Conservation (phyloP, 92 coral and sea anemone genomes). For the Virgularia gustaviana region DNA sequence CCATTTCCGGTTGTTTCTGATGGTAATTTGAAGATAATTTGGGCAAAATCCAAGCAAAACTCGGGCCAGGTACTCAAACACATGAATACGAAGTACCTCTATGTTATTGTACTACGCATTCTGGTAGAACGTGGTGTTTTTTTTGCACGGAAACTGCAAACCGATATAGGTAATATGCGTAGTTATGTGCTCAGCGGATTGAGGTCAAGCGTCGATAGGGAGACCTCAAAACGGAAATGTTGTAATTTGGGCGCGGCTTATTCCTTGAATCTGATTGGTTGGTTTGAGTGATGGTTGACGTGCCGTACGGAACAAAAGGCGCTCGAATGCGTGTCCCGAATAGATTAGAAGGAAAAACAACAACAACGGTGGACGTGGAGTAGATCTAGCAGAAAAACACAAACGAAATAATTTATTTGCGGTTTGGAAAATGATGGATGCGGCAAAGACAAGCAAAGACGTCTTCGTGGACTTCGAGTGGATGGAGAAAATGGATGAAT, state of each 20-base stretch:
- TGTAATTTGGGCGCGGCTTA: conserved; percentile 56
- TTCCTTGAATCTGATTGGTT: conserved; percentile 73
- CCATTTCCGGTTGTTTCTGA: too few relatives aligned
- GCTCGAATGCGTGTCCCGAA: conserved; percentile 20
- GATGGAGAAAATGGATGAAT: conserved; percentile 88
- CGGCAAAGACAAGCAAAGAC: conserved; percentile 31
- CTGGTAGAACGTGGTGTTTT: too few relatives aligned
- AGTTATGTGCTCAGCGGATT: background rate
- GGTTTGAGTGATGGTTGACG: conserved; percentile 55
- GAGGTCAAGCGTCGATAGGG: background rate
- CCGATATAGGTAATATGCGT: background rate
- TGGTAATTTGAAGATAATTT: too few relatives aligned
- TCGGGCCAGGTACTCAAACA: too few relatives aligned
- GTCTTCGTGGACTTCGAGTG: conserved; percentile 67
- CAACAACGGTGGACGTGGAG: background rate
- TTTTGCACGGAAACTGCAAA: background rate
- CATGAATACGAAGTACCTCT: too few relatives aligned
- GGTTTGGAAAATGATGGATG: conserved; percentile 58
- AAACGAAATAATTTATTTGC: conserved; percentile 26
- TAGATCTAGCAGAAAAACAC: background rate
- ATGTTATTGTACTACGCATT: too few relatives aligned
- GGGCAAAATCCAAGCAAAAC: too few relatives aligned
- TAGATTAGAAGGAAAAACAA: conserved; percentile 14
- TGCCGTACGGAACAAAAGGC: conserved; percentile 34
- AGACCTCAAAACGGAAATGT: conserved; percentile 28